Base-by-base conservation (phyloP, 2,113 vertebrate species). In the Blennius ocellaris region DNA sequence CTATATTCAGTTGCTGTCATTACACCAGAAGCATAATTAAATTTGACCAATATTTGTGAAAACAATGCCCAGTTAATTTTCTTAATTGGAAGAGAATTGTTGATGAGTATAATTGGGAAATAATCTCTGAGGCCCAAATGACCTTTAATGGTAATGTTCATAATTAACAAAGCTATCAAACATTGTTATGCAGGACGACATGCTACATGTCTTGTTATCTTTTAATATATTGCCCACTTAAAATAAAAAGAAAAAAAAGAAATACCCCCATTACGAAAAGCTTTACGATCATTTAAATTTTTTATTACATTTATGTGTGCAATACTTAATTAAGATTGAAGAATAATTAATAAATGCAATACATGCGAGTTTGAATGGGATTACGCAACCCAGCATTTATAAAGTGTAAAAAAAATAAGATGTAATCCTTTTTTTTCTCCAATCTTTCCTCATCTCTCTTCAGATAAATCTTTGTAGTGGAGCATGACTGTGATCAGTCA, bases 341-440 rank as follows among this genome's bases (percentile, higher is more conserved):
- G 14, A 48, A 14, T 3, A n/a, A 48, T 15, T n/a, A 5, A 12
- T 14, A n/a, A n/a, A 8, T 48, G 14, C 7, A 14, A 48, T 12
- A n/a, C 45, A 44, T 0, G 43, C 7, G 21, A 0, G 0, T 37
- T 65, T 6, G 3, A 10, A 3, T 14, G 11, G 30, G 1, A 50
- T 50, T 17, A 10, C 9, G 15, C 15, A 5, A 21, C 4, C 49
- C 15, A 51, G 49, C 49, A 21, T 1, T 49, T 49, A 8, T 49
- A 7, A 15, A 16, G 15, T 51, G 15, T 16, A 17, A 50, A 15
- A 15, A 7, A 1, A 15, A 51, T 21, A 21, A 51, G 7, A 4
- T 1, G 1, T 7, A 21, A 11, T 15, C 8, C 21, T 51, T 51
- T 10, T 51, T 30, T 30, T 30, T 30, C 4, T 30, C 21, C 21